A percentile compares a stretch with the other conserved stretches of the same genome.
Conservation (phyloP, 2,888 invertebrate species). For the Macrosiphum euphorbiae region DNA sequence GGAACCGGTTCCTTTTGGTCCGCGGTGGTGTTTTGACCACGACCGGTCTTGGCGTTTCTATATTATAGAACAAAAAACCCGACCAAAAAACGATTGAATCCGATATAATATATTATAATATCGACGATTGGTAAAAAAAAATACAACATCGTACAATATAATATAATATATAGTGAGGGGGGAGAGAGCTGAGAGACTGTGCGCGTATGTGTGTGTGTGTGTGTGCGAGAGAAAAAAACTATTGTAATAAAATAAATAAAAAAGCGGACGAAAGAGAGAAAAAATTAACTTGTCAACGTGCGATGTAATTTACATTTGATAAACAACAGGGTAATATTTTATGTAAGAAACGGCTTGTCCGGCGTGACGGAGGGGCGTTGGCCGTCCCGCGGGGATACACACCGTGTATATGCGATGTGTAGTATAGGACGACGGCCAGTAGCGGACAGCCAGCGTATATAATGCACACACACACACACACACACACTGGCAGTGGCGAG, state of each 20-base stretch:
- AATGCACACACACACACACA: background rate
- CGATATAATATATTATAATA: background rate
- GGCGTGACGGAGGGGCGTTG: conserved; percentile 48
- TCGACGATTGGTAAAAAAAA: background rate
- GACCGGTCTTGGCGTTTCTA: background rate
- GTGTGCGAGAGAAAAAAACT: background rate
- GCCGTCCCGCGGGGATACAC: conserved; percentile 42
- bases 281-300: conserved; percentile 64
- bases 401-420: background rate
- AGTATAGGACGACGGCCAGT: background rate
- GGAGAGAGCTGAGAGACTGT: background rate
- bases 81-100: background rate
- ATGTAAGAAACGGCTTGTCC: conserved; percentile 63
- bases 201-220: background rate
- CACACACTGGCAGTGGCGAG: background rate
- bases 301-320: conserved; percentile 65
- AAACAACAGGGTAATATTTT: conserved; percentile 64
- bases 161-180: background rate
- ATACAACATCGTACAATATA: background rate
- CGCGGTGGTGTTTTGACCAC: background rate
- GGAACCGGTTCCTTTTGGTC: background rate
- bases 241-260: conserved; percentile 29
- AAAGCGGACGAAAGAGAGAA: background rate
- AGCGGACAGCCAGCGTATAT: background rate
- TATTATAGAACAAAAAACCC: background rate